Evolutionary conservation across 2,797 vertebrate species (phyloP), one percentile per base, ranked within the genome.

Genomic region (Coregonus sp.): DNA sequence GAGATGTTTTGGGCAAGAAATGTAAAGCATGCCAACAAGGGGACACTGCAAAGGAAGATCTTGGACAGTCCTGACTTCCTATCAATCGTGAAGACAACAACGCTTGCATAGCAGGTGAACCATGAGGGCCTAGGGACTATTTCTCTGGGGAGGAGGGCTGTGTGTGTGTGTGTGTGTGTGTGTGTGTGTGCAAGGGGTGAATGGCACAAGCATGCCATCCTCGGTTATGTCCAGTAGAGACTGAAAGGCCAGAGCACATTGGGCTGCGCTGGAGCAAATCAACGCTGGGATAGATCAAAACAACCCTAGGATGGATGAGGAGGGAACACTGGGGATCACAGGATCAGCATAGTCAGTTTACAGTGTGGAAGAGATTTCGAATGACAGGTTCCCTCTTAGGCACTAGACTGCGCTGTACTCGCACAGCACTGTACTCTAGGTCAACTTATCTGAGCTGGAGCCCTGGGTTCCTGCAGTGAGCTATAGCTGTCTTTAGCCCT

Each of bases 221-320:
- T 70, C 25, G 16, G 68, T 70, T 20, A 70, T 7, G 37, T 50
- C 68, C 37, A 12, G 68, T 70, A n/a, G 18, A 70, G 18, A 40
- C 37, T 47, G 67, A 69, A 69, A 37, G 67, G 6, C 67, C n/a
- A 25, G 68, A 70, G 37, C 37, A 70, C 68, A 47, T 40, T 20
- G 68, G 40, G n/a, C 68, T 40, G 15, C 2, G 6, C 18, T 50
- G 37, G 18, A 50, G 68, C 68, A 40, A 50, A 70, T n/a, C 35
- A 56, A 56, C 5, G 54, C 54, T 56, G 16, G 16, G 14, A 25
- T 50, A 16, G 14, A 50, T 51, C 18, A 25, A 37, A 40, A 40
- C 37, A 40, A 40, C 37, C 37, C 37, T 40, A 40, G 37, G 37
- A 40, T 7, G 37, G 37, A 40, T 40, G 37, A 40, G 37, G 35